Evolutionary conservation across 2,113 vertebrate genomes (phyloP), one percentile per base, ranked within the genome.

Genomic region (Origma solitaria): DNA sequence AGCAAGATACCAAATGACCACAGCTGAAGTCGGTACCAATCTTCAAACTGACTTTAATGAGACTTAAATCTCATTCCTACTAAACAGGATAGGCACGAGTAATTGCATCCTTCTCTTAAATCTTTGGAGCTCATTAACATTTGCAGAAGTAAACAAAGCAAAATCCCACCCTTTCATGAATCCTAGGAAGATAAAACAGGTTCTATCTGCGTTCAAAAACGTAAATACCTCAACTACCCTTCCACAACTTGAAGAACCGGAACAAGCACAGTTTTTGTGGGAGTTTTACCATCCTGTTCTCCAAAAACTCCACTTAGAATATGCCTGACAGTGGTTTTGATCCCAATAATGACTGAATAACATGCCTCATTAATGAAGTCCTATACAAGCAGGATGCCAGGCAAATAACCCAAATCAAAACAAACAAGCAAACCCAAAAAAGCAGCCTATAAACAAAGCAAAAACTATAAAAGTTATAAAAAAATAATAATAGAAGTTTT

Each of bases 111-210:
- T 78, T 61, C 68, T 70, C 62, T 92, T 64, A 89, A 94, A 93
- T 92, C 95, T 87, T 38, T 37, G 53, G 57, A 91, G 49, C 45
- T 90, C 88, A 57, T 90, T 91, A 86, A 79, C 40, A 51, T 87
- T 37, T 88, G 57, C 70, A 94, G 70, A 91, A 85, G 75, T 77
- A 96, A 95, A 94, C 65, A 91, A 92, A 47, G 38, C 45, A 88
- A 90, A 93, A 64, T 19, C 27, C 45, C 37, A 69, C n/a, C 28
- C 38, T 73, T 54, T 72, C 61, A 23, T 6, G 30, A 58, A 21
- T 64, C 70, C 1, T 1, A 37, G 13, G 44, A 64, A 79, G 71
- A 71, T 14, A 69, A 64, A 93, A 9, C n/a, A 62, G 69, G 22
- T 47, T 62, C n/a, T 73, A 33, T 14, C n/a, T 44, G n/a, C 21